These are phyloP conservation scores for Eospalax fontanierii DNA, from an alignment of 2,797 vertebrate species.

Conservation along the genomic window DNA sequence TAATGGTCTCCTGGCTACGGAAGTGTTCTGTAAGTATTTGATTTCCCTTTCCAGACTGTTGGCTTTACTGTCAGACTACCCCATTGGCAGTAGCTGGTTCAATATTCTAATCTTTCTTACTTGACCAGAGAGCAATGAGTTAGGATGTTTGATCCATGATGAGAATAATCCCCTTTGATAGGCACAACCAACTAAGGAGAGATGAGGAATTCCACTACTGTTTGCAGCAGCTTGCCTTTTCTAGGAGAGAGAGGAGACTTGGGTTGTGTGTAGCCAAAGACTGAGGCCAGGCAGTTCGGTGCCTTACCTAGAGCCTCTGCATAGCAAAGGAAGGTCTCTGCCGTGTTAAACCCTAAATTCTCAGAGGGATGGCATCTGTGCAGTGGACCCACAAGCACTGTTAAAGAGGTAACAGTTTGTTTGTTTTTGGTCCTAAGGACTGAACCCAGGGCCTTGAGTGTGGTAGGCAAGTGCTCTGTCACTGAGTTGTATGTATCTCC, in stretches of 20 bases:
- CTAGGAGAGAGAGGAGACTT: not conserved
- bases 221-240: not conserved
- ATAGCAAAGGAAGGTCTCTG: not conserved
- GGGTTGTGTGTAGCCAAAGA: not conserved
- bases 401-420: not conserved
- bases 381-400: not conserved
- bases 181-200: not conserved
- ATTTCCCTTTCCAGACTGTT: slow-evolving; percentile 59
- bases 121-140: slow-evolving; percentile 36
- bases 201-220: not conserved
- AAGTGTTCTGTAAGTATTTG: slow-evolving; percentile 37
- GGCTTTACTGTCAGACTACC: slow-evolving; percentile 54
- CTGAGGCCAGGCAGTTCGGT: not conserved
- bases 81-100: slow-evolving; percentile 22
- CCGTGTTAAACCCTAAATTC: not conserved
- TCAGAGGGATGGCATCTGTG: not conserved
- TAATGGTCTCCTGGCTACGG: slow-evolving; percentile 39
- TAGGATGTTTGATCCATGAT: not conserved
- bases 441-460: no score
- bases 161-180: not conserved
- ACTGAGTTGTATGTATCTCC: not conserved
- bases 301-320: not conserved
- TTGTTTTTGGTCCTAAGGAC: not conserved
- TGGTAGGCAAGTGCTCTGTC: not conserved
- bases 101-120: slow-evolving; percentile 25